Evolutionary conservation across 2,888 invertebrate genomes (phyloP), one percentile per base, ranked within the genome.

Genomic region (Volucella bombylans): DNA sequence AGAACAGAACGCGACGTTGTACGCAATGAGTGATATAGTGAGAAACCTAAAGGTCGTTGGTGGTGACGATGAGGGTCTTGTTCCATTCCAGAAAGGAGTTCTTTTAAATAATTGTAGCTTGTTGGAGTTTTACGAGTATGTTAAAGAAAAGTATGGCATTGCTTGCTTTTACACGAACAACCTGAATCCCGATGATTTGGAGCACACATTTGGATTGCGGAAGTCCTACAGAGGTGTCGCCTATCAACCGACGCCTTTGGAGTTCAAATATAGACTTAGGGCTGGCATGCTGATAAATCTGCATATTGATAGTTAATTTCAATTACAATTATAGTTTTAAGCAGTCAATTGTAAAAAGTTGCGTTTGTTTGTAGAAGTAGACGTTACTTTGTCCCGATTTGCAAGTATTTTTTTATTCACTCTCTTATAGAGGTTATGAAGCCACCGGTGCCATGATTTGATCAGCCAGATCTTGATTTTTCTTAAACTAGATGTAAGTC

Each of bases 101-200:
- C n/a, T 68, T 2, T 23, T 77, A 3, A 77, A 77, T 47, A 68
- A 77, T 15, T 2, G 2, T 6, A 52, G 68, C 1, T 39, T 77
- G 68, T 68, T 68, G 0, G 14, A 8, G 8, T 47, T 77, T 0
- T 39, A 23, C 14, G 61, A 61, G 18, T 77, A 77, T 4, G 38
- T 77, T 1, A 52, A 77, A 9, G 3, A 14, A 0, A 62, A 47
- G 1, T 23, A 68, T 12, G 6, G 23, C 18, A 23, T 68, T 1
- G 10, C 45, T 8, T 61, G 47, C 31, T 47, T 77, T n/a, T 68
- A 41, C 2, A 77, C 76, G 39, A 77, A 77, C 15, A 61, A 77
- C 23, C 31, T 77, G 39, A 77, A 77, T 23, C 8, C 76, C 1
- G 76, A 77, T 23, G 76, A 77, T 45, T 54, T 57, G 0, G 76